Evolutionary conservation across 2,888 invertebrate species (phyloP), one percentile per base, ranked within the genome.

Genomic region (Bruchidius siliquastri): DNA sequence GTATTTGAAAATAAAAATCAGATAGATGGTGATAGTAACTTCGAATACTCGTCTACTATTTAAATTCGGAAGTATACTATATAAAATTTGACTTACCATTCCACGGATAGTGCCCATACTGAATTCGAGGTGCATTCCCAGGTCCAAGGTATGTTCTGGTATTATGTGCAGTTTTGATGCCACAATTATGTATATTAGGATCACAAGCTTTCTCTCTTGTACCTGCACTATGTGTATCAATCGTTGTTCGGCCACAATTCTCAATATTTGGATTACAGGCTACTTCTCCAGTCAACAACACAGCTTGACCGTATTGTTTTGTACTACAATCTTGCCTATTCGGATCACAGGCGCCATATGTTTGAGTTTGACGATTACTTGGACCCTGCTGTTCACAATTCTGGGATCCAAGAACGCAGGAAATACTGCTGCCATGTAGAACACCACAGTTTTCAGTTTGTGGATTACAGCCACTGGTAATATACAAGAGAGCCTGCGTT

Each of bases 341-440:
- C 22, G 72, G 69, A 22, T 67, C 20, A 49, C 22, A 32, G 30
- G 8, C 68, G 2, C 68, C 18, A 22, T 6, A 68, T 6, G n/a
- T 68, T 21, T 10, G 6, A 21, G 68, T 68, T 68, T 21, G 21
- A 1, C 10, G 2, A 22, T 68, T 2, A 68, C 22, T 20, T 21
- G 21, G 21, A 22, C 8, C 22, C 21, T 69, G 71, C 70, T 66
- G 66, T 21, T 67, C 71, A 30, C 78, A 77, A 73, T 77, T 76
- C 71, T 78, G 73, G 67, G 68, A 73, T 22, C 71, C 72, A 20
- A 73, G 74, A 72, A 76, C 73, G 67, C 76, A 76, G 71, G 67
- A 68, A 6, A 22, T n/a, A 68, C 69, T 68, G 21, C 67, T 49
- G 21, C 67, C 69, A 67, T 21, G 30, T n/a, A 20, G 68, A 4